Conservation (phyloP, 2,888 invertebrate species). For the Dasysyrphus tricinctus region DNA sequence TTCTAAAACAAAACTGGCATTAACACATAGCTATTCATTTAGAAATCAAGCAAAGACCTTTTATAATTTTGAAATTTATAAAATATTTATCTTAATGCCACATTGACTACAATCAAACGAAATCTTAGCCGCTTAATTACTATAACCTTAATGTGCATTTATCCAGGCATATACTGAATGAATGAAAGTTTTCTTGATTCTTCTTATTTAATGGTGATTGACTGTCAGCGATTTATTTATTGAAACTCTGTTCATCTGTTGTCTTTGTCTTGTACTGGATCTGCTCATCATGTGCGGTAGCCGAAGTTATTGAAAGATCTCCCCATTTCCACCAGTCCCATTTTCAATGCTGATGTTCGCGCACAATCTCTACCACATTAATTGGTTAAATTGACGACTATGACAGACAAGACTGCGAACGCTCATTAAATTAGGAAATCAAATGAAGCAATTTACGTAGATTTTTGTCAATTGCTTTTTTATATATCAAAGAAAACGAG, state of each 20-base stretch:
- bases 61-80: too few species aligned
- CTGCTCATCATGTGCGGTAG: slow-evolving; percentile 29
- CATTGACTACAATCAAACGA: not conserved
- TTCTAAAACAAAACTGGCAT: too few species aligned
- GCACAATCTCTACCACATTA: slow-evolving; percentile 48
- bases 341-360: not conserved
- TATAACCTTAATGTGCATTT: not conserved
- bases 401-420: slow-evolving; percentile 64
- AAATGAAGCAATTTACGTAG: slow-evolving; percentile 70
- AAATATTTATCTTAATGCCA: too few species aligned
- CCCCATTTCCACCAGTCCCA: not conserved
- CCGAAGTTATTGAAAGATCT: slow-evolving; percentile 31
- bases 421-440: slow-evolving; percentile 69
- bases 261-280: slow-evolving; percentile 52
- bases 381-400: slow-evolving; percentile 72
- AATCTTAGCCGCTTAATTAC: not conserved
- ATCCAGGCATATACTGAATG: not conserved
- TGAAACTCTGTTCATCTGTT: slow-evolving; percentile 37
- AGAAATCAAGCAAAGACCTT: too few species aligned
- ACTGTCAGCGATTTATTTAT: slow-evolving; percentile 47
- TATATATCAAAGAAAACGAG: not conserved
- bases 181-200: slow-evolving; percentile 7
- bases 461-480: slow-evolving; percentile 63
- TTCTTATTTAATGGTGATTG: slow-evolving; percentile 64
- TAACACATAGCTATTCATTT: too few species aligned